These are phyloP conservation scores for Chalcis sispes DNA, from an alignment of 2,888 invertebrate species.

Conservation along the genomic window DNA sequence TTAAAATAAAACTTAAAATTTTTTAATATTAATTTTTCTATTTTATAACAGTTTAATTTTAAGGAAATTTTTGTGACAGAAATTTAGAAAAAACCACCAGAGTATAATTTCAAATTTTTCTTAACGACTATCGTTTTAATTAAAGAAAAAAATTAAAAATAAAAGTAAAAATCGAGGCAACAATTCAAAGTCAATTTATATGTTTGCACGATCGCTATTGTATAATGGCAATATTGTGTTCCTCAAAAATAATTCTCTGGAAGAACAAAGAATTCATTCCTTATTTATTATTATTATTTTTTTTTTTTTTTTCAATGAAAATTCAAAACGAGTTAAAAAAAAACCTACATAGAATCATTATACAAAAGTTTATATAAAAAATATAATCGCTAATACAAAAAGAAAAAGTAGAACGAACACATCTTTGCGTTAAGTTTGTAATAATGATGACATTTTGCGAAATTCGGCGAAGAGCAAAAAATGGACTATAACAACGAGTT, in stretches of 20 bases:
- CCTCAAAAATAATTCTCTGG: constrained; percentile 22
- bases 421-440: constrained; percentile 35
- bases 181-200: constrained; percentile 27
- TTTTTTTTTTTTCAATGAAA: constrained; percentile 14
- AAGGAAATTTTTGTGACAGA: background rate
- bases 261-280: constrained; percentile 50
- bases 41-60: background rate
- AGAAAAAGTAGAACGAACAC: constrained; percentile 18
- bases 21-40: background rate
- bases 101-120: background rate
- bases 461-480: constrained; percentile 37
- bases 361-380: constrained; percentile 52
- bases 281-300: no score
- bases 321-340: constrained; percentile 21
- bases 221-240: constrained; percentile 46
- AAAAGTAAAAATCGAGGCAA: constrained; percentile 33
- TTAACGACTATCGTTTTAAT: constrained; percentile 27
- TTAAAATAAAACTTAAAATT: background rate
- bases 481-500: constrained; percentile 24
- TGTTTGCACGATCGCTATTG: constrained; percentile 25
- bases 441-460: constrained; percentile 11
- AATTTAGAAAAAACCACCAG: background rate
- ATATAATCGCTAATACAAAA: constrained; percentile 49
- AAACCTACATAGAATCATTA: constrained; percentile 30
- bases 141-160: constrained; percentile 9